phyloP scores from a whole-genome alignment of 2,113 vertebrate species.

The Ophiodon elongatus region DNA sequence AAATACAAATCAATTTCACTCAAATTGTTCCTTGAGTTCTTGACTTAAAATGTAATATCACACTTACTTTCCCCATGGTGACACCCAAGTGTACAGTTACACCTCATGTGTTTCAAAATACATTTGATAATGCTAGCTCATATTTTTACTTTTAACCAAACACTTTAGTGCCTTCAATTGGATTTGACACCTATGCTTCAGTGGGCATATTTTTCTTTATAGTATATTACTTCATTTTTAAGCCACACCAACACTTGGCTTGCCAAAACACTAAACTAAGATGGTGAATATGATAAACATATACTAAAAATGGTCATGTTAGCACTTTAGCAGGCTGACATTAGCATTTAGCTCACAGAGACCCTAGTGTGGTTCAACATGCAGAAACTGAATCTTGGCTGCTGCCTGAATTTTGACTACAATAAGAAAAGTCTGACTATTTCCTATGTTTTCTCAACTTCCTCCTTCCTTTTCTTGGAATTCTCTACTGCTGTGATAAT shows the following conservation, averaged over 20 bases:
- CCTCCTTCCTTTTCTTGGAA: slow-evolving; percentile 1
- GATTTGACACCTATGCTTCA: background rate
- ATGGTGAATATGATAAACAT: too few species aligned
- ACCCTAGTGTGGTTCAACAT: too few species aligned
- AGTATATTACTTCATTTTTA: background rate
- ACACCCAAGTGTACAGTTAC: too few species aligned
- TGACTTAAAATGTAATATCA: background rate
- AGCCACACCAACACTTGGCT: background rate
- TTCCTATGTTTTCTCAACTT: background rate
- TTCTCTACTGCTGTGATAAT: background rate
- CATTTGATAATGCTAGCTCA: too few species aligned
- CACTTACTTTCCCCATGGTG: background rate
- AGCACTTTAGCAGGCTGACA: background rate
- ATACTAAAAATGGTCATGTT: background rate
- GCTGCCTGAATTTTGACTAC: background rate
- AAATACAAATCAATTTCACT: background rate
- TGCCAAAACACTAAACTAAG: too few species aligned
- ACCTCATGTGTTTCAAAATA: too few species aligned
- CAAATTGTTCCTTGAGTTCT: background rate
- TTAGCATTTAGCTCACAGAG: background rate
- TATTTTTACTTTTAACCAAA: too few species aligned
- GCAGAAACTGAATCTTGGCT: background rate
- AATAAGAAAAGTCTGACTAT: background rate
- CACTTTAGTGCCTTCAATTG: too few species aligned
- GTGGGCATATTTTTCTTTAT: background rate